Evolutionary conservation across 2,888 invertebrate species (phyloP), one percentile per base, ranked within the genome.

Genomic region (Atethmia centrago): DNA sequence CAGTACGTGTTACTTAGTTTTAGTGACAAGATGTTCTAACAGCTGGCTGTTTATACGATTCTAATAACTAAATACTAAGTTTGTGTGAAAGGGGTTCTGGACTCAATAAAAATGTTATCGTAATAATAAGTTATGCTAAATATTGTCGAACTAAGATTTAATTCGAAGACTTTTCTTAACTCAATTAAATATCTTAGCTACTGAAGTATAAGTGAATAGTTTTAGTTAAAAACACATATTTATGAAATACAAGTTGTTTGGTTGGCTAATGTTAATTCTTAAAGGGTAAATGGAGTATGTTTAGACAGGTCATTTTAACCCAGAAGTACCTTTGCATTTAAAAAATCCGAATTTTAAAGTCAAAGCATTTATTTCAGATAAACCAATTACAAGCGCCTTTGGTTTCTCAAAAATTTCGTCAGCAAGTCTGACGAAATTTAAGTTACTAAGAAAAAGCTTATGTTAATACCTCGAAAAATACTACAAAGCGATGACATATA

Each of bases 161-260:
- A 71, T 70, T 19, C 16, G 0, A 42, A 42, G 25, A 71, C 25
- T 19, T 58, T 31, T 49, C 21, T 42, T 47, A 45, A n/a, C 42
- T 28, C 42, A 21, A 40, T 47, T 45, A 5, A n/a, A 36, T 49
- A 25, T 28, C 0, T 28, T 40, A n/a, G n/a, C 36, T 68, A 36
- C 25, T 40, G 36, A 47, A 28, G n/a, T 21, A 45, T n/a, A 25
- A 28, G 31, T 40, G 59, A 3, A 59, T 10, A 12, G 21, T 74
- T 49, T 21, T 62, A 45, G 31, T 68, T 56, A 61, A 76, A 51
- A 68, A 75, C 67, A 49, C 40, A 61, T 74, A 51, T 45, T 59
- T 51, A 7, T 21, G 25, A 10, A 25, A 51, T n/a, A 55, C 59
- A 61, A 42, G n/a, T 14, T 62, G 19, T 67, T 62, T 28, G 49